These are phyloP conservation scores for Noctuana brunneofusca DNA, from an alignment of 2,888 invertebrate species.

Conservation along the genomic window DNA sequence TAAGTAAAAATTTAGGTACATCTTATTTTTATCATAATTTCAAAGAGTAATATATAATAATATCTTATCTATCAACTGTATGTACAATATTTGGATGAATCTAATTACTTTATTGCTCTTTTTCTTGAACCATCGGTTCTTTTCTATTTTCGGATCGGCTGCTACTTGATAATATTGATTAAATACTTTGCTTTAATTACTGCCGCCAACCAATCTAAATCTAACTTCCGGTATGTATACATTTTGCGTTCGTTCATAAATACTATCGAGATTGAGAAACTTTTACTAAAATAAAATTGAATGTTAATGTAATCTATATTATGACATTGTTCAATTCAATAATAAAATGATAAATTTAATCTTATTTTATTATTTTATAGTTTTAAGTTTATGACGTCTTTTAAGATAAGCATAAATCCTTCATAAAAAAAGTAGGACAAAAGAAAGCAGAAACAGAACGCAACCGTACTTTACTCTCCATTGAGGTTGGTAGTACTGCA, in stretches of 20 bases:
- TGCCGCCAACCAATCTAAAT: constrained; percentile 39
- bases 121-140: constrained; percentile 10
- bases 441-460: constrained; percentile 19
- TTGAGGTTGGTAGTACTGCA: too few relatives aligned
- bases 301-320: background rate
- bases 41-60: background rate
- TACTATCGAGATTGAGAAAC: background rate
- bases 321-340: background rate
- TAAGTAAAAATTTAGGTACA: too few relatives aligned
- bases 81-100: background rate
- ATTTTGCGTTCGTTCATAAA: constrained; percentile 38
- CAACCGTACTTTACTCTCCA: too few relatives aligned
- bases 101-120: constrained; percentile 23
- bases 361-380: background rate
- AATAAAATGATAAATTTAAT: background rate
- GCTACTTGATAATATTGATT: constrained; percentile 37
- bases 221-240: constrained; percentile 36
- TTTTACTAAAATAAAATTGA: background rate
- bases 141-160: constrained; percentile 18
- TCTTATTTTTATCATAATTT: background rate
- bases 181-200: constrained; percentile 36
- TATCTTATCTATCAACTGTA: background rate
- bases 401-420: background rate
- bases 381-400: background rate
- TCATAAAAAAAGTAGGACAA: background rate